phyloP scores from a whole-genome alignment of 2,888 invertebrate species.

The Hypomecis atomaria region DNA sequence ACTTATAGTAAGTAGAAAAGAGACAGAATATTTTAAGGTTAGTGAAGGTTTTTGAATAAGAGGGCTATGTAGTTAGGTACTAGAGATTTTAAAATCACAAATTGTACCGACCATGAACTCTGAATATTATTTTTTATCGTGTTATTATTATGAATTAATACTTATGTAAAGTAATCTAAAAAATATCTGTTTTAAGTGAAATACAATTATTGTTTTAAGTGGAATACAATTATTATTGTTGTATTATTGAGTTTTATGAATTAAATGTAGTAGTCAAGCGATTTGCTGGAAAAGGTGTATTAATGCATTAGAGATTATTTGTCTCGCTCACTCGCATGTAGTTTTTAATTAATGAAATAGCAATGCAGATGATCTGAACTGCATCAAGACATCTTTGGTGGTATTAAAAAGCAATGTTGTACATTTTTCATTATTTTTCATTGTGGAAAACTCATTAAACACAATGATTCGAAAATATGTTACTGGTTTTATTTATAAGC shows the following conservation, averaged over 20 bases:
- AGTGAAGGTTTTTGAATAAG: not conserved
- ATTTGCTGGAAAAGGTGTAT: no score
- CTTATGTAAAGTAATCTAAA: constrained; percentile 1
- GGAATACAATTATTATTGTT: not conserved
- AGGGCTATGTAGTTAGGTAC: not conserved
- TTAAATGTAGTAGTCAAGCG: no score
- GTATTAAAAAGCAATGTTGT: constrained; percentile 31
- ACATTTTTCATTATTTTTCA: constrained; percentile 26
- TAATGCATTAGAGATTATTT: no score
- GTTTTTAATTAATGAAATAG: no score
- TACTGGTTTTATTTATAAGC: constrained; percentile 7
- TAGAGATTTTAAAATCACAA: not conserved
- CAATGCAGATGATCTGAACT: no score
- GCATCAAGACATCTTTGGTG: not conserved
- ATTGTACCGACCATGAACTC: constrained; percentile 3
- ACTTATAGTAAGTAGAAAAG: not conserved
- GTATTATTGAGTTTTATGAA: constrained; percentile 15
- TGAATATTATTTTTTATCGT: not conserved
- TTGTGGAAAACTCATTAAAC: constrained; percentile 28
- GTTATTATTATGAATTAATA: not conserved
- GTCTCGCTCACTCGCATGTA: no score
- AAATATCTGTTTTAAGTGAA: constrained; percentile 2
- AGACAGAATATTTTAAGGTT: not conserved
- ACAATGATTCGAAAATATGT: constrained; percentile 4
- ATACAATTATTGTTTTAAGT: constrained; percentile 4